Conservation (phyloP, 2,797 vertebrate species). For the Leptatherina wallacei region DNA sequence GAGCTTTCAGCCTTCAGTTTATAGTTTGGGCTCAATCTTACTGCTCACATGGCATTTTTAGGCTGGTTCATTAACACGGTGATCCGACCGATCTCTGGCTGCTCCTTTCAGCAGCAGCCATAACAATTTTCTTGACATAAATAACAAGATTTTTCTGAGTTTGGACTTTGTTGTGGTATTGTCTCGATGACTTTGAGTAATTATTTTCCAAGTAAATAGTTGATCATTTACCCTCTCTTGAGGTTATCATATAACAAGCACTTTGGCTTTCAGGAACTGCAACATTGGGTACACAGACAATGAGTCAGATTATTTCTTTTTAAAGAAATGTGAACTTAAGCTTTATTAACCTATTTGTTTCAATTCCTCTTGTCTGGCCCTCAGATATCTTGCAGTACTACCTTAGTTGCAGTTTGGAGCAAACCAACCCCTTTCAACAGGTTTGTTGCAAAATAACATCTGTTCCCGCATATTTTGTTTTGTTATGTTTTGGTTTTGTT, state of each 20-base stretch:
- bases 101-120: neutral
- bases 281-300: neutral
- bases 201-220: neutral
- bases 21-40: neutral
- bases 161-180: no score
- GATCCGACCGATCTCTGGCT: neutral
- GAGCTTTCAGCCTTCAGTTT: no score
- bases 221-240: neutral
- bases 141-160: no score
- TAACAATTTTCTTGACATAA: no score
- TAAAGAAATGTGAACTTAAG: neutral
- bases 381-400: constrained; percentile 93
- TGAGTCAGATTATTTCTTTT: neutral
- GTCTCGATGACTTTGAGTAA: neutral
- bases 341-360: constrained; percentile 2
- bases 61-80: neutral
- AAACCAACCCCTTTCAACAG: constrained; percentile 95
- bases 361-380: constrained; percentile 28
- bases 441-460: constrained; percentile 50
- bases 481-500: neutral
- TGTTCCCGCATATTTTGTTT: constrained; percentile 57
- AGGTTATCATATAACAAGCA: neutral
- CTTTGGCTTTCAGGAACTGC: neutral
- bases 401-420: constrained; percentile 87
- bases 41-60: neutral